Evolutionary conservation across 2,113 vertebrate species (phyloP).

Genomic region (Ancistrus triradiatus): DNA sequence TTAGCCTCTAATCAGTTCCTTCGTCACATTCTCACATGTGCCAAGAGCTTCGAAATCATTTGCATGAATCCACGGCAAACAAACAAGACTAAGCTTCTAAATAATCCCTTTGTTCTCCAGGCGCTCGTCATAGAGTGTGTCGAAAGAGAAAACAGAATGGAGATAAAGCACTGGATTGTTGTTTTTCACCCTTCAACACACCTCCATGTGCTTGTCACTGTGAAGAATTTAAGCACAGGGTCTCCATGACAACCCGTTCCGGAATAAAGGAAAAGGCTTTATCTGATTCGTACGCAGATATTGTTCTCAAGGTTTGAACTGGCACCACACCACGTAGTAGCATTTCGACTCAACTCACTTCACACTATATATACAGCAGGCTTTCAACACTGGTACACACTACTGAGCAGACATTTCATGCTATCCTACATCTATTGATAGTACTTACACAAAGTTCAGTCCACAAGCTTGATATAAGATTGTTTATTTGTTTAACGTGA

Average conservation of each 20-base stretch:
- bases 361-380: no score
- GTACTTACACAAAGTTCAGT: no score
- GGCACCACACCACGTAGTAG: slow-evolving; percentile 10
- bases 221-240: slow-evolving; percentile 69
- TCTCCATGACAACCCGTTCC: slow-evolving; percentile 77
- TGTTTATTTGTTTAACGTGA: no score
- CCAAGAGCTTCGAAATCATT: slow-evolving; percentile 23
- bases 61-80: slow-evolving; percentile 19
- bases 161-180: slow-evolving; percentile 29
- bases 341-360: background rate
- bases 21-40: slow-evolving; percentile 12
- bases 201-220: slow-evolving; percentile 59
- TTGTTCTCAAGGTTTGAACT: slow-evolving; percentile 38
- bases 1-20: slow-evolving; percentile 5
- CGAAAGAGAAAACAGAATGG: no score
- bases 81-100: slow-evolving; percentile 22
- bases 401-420: no score
- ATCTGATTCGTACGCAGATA: slow-evolving; percentile 43
- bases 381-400: no score
- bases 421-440: no score
- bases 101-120: slow-evolving; percentile 39
- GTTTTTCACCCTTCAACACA: slow-evolving; percentile 48
- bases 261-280: slow-evolving; percentile 53
- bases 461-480: no score
- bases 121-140: slow-evolving; percentile 16